These are phyloP conservation scores for Augiades crinisus DNA, from an alignment of 2,888 invertebrate species.

Conservation along the genomic window DNA sequence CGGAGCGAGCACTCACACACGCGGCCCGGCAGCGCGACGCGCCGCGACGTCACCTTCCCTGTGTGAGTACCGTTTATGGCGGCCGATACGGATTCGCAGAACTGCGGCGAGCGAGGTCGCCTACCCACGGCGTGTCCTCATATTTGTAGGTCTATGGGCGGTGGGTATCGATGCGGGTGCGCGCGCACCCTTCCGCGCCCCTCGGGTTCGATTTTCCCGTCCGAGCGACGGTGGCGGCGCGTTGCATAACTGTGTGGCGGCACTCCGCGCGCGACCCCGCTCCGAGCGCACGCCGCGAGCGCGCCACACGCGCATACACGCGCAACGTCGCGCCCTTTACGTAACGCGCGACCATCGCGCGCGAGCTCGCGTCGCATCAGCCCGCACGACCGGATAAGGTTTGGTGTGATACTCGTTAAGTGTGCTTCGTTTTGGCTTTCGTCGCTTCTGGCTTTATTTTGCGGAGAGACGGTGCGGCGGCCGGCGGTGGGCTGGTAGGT, in stretches of 20 bases:
- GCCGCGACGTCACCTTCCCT: conserved; percentile 21
- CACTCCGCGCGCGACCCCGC: conserved; percentile 79
- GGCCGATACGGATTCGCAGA: conserved; percentile 37
- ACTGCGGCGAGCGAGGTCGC: conserved; percentile 41
- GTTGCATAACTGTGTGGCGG: conserved; percentile 75
- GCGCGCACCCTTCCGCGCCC: conserved; percentile 64
- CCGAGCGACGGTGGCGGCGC: conserved; percentile 71
- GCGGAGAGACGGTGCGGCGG: conserved; percentile 46
- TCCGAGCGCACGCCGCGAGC: conserved; percentile 74
- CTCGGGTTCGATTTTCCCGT: conserved; percentile 68
- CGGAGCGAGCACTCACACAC: conserved; percentile 31
- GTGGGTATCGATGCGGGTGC: conserved; percentile 63
- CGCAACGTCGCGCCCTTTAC: conserved; percentile 74
- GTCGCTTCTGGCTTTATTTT: conserved; percentile 45
- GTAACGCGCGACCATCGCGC: conserved; percentile 73
- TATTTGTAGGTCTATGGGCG: conserved; percentile 35
- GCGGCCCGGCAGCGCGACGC: conserved; percentile 34
- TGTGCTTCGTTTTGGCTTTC: conserved; percentile 52
- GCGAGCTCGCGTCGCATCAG: conserved; percentile 42
- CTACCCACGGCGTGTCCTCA: conserved; percentile 38
- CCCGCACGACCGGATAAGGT: conserved; percentile 46
- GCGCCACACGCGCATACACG: conserved; percentile 65
- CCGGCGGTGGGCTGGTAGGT: conserved; percentile 69
- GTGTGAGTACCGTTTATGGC: conserved; percentile 29
- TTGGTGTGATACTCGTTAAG: conserved; percentile 55